A percentile compares a stretch with the other conserved stretches of the same genome.
phyloP scores from a whole-genome alignment of 2,113 vertebrate species.

The Oriolus oriolus region DNA sequence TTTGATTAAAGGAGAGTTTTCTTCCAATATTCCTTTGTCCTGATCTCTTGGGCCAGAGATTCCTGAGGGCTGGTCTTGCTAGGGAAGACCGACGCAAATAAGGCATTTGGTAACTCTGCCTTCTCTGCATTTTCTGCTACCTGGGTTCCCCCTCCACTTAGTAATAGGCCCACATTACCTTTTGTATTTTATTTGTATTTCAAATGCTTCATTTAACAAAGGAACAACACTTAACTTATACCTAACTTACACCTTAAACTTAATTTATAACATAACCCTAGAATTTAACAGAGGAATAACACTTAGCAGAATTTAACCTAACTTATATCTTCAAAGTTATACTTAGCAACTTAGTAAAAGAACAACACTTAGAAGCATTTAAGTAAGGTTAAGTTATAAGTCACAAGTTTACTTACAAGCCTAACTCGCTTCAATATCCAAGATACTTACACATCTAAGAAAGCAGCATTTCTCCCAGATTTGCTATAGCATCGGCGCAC shows the following conservation, averaged over 20 bases:
- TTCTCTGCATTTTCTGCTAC: neutral
- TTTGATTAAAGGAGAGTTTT: neutral
- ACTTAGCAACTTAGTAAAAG: neutral
- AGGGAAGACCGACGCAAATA: fast-evolving
- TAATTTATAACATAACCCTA: neutral
- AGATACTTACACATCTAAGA: neutral
- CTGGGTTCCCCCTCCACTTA: neutral
- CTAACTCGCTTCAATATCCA: fast-evolving
- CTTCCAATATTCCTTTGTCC: neutral
- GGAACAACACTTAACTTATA: neutral
- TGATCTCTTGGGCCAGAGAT: neutral
- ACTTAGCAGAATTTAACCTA: neutral
- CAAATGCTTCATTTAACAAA: neutral
- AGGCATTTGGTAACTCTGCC: neutral
- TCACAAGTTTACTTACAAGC: neutral
- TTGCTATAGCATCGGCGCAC: too few relatives aligned
- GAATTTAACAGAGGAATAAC: neutral
- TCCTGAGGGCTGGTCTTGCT: neutral
- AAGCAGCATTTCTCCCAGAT: neutral
- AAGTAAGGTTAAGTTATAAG: neutral
- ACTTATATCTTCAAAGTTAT: neutral
- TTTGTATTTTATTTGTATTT: neutral
- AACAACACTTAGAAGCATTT: neutral
- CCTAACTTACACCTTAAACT: neutral
- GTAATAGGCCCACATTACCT: neutral